Base-by-base conservation (phyloP, 2,888 invertebrate genomes). In the Protophormia terraenovae region DNA sequence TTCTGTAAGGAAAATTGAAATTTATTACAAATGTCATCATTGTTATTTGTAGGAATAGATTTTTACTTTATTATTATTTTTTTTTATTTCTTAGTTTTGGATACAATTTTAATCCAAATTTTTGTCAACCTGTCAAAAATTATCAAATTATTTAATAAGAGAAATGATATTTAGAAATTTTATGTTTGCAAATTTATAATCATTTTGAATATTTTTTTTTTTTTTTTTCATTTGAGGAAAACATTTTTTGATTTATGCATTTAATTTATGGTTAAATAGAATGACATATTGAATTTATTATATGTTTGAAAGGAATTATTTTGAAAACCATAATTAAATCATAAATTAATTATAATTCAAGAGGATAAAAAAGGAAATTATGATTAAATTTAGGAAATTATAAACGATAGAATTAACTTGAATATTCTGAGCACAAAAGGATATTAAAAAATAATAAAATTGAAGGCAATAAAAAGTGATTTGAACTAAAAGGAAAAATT, bases 71-170 rank as follows among this genome's bases (percentile, higher is more conserved):
- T n/a, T n/a, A n/a, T n/a, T 35, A 3, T 10, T 19, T 50, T 10
- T 4, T 32, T 50, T 22, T 19, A 6, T 19, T 38, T 27, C n/a
- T n/a, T 10, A 24, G n/a, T 22, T 22, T 41, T 50, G 19, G 22
- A 50, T 12, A 50, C 3, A 29, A 64, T 53, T 76, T 55, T 41
- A 41, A 53, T 64, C 29, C 14, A 22, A 32, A 64, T 19, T 50
- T 60, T 53, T n/a, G 47, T 69, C 81, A 81, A 22, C 60, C 29
- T 81, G 60, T 75, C 75, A 50, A 24, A 75, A 60, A 22, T 60
- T 60, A 12, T 81, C 50, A 29, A 45, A 75, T 66, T 38, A 29
- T 16, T 60, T 66, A 58, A 67, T 62, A 32, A 67, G n/a, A 14
- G 14, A 45, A 67, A 60, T 67, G 6, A 47, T 47, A 41, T 64